Base-by-base conservation (phyloP, 2,113 vertebrate genomes). In the Stigmatopora argus region DNA sequence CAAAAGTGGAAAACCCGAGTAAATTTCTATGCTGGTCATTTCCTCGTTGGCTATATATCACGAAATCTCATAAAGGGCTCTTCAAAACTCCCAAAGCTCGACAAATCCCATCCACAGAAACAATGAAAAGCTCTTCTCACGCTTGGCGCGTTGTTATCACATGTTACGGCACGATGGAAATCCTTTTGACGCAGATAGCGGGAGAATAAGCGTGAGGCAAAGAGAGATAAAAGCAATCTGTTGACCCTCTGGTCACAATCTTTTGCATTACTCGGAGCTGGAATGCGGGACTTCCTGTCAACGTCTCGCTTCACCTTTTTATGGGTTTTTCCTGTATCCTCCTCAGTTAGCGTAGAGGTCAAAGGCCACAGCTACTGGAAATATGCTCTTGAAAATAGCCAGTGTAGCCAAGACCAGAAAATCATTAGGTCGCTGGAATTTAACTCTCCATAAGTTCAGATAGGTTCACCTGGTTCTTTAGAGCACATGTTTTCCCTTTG, bases 201-300 rank as follows among this genome's bases (percentile, higher is more conserved):
- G 60, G 53, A 8, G 26, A 64, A 31, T 60, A 61, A 47, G 21
- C 14, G 57, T 3, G 57, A 55, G 64, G 60, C 23, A 31, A 52
- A 49, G 67, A 75, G 67, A 79, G 79, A 67, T 66, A 75, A 41
- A 72, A 70, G n/a, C 51, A 34, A 69, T 53, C 60, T 41, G 46
- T 62, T 74, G 85, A 83, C 53, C 68, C 75, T 62, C 77, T 73
- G 73, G 35, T 74, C 66, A 63, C 55, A 57, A 56, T 31, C 56
- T 52, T 69, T 52, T 61, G 75, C 62, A 79, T 82, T 77, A 74
- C 73, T 78, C 64, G 55, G 14, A 78, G 38, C 73, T 51, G 75
- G 82, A 79, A 85, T 83, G 76, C 81, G 81, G 70, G 85, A 70
- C 85, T 90, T 90, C 88, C 89, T 84, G 73, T 47, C 12, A 13